Evolutionary conservation across 2,888 invertebrate species (phyloP), one percentile per base, ranked within the genome.

Genomic region (Nemapogon koenigi): DNA sequence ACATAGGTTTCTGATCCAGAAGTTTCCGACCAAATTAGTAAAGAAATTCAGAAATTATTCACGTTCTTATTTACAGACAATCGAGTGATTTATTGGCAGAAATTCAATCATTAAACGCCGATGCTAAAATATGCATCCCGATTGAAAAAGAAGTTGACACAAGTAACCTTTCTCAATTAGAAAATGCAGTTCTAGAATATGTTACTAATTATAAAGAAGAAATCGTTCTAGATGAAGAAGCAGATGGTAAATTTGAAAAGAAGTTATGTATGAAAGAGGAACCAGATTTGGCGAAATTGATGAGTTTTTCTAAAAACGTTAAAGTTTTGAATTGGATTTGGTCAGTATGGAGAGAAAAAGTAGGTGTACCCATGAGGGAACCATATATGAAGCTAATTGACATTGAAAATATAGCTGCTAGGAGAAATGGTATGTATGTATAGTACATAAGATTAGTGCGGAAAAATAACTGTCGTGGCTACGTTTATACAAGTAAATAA

Each of bases 311-410:
- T 1, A 70, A 53, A 33, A 66, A 72, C 16, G 71, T 78, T 45
- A 52, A 63, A 3, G 71, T 83, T 32, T 61, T 88, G 37, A 62
- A 65, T 43, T 84, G 83, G 82, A 65, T 83, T 0, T 91, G 90
- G 90, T 54, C 71, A 11, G 65, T 68, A 3, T 91, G 90, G 89
- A 72, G 89, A 43, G 71, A 86, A 44, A 80, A 69, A 10, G 81
- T 86, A 4, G 86, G 86, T 1, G 70, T 70, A 0, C 57, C 65
- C 2, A 82, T 88, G 58, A 82, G 70, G 41, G 50, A 67, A 11
- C 59, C 81, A 2, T 90, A 83, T 55, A 58, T 59, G 3, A 53
- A 62, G 35, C 64, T 86, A 40, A 80, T 86, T 2, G 46, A 57
- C 15, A 52, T 87, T 13, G 82, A 86, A 56, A 90, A 90, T 60